Base-by-base conservation (phyloP, 2,797 vertebrate genomes). In the Botia almorhae region DNA sequence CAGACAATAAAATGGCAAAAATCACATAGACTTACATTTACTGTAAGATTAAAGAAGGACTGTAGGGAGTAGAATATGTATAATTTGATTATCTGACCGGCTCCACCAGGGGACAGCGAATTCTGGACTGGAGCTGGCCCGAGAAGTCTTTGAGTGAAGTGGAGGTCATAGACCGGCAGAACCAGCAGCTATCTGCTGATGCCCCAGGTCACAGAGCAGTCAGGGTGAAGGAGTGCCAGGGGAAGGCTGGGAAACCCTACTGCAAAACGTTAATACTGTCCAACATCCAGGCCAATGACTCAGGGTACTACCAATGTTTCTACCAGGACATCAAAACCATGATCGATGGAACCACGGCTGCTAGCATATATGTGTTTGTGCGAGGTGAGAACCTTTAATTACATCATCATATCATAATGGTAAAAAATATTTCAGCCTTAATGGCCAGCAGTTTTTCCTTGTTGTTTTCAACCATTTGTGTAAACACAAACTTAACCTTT, bases 41-140 rank as follows among this genome's bases (percentile, higher is more conserved):
- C 33, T 33, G 33, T 33, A 33, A 33, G 33, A 33, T 5, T 33
- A 33, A 33, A 33, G 33, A 33, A 33, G 33, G 33, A 33, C 33
- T 3, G 3, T 33, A 5, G 33, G 33, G 33, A 33, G 33, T 33
- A 33, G 33, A 33, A 33, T 33, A 33, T 33, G 33, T 33, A 33
- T 33, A 33, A 33, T 33, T 3, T 33, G 33, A 33, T 33, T 33
- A 33, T 33, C 33, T 33, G 3, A 33, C 33, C 4, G 33, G 33
- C 33, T 33, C 33, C 67, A 48, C 70, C 85, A 99, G 98, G 91
- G 98, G 98, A 70, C 94, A 98, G 88, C 94, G 87, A 77, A 95
- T 95, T 50, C 93, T 99, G 87, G 94, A 95, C 89, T 99, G 97
- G 97, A 87, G 87, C 88, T 99, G 97, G 97, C 98, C 97, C 60